These are phyloP conservation scores for Eucidaris tribuloides DNA, from an alignment of 35 echinoderm and acorn worm species.

Conservation along the genomic window DNA sequence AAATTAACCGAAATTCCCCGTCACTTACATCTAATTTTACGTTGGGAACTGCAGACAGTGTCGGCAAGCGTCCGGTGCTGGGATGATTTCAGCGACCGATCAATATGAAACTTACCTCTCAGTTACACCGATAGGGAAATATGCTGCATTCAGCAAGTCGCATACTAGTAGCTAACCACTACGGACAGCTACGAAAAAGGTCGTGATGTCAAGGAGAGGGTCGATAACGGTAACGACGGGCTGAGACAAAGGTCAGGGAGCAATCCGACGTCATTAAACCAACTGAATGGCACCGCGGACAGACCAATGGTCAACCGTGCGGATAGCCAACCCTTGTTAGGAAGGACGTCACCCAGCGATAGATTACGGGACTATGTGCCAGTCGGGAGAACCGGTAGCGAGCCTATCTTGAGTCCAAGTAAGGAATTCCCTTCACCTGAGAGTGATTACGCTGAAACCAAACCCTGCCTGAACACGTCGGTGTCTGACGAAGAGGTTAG, in stretches of 20 bases:
- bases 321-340: conserved; percentile 42
- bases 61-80: conserved; percentile 66
- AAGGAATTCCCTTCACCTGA: conserved; percentile 25
- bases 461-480: conserved; percentile 24
- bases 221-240: conserved; percentile 2
- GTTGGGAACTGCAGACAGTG: conserved; percentile 64
- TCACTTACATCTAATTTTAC: conserved; percentile 76
- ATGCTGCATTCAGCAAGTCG: conserved; percentile 54
- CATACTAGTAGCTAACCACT: conserved; percentile 30
- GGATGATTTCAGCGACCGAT: conserved; percentile 74
- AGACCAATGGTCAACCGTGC: conserved; percentile 24
- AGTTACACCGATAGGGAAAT: conserved; percentile 87
- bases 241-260: conserved; percentile 73
- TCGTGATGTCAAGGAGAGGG: too few relatives aligned
- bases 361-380: conserved; percentile 13
- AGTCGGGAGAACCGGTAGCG: conserved; percentile 70
- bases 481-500: conserved; percentile 53
- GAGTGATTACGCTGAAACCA: conserved; percentile 32
- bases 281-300: neutral
- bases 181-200: conserved; percentile 55
- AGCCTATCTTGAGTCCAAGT: conserved; percentile 77
- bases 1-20: conserved; percentile 70
- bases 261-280: conserved; percentile 54
- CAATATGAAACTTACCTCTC: conserved; percentile 79
- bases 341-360: neutral